Evolutionary conservation across 2,888 invertebrate genomes (phyloP).

Genomic region (Nebria brevicollis): DNA sequence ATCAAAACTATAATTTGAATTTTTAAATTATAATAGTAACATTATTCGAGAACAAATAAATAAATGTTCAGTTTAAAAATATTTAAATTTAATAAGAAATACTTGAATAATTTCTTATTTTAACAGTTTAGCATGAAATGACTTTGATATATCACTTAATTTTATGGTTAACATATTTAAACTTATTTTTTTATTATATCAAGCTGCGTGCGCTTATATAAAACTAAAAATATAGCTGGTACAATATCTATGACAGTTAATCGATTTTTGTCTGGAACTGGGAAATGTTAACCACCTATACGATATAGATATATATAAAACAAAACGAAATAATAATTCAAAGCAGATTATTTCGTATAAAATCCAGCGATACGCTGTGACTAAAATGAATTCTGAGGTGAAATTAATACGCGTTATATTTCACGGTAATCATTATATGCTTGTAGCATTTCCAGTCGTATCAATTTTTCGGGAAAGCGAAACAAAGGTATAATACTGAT

Average conservation of each 20-base stretch:
- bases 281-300: background rate
- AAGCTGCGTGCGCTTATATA: background rate
- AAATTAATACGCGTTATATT: constrained; percentile 45
- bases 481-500: constrained; percentile 26
- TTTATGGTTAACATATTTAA: background rate
- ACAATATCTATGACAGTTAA: background rate
- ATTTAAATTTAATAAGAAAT: too few relatives aligned
- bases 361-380: constrained; percentile 26
- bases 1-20: too few relatives aligned
- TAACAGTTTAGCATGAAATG: too few relatives aligned
- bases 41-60: too few relatives aligned
- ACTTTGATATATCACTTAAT: background rate
- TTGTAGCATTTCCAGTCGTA: constrained; percentile 13
- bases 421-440: constrained; percentile 43
- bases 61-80: too few relatives aligned
- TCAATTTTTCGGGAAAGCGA: constrained; percentile 15
- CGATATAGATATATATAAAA: background rate
- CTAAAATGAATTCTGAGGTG: constrained; percentile 41
- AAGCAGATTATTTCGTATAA: constrained; percentile 37
- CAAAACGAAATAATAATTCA: constrained; percentile 44
- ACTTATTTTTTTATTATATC: background rate
- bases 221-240: background rate
- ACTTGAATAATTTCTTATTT: too few relatives aligned
- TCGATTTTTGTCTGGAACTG: constrained; percentile 11
- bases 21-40: too few relatives aligned